Evolutionary conservation across 2,888 invertebrate genomes (phyloP), one percentile per base, ranked within the genome.

Genomic region (Julus scandinavius): DNA sequence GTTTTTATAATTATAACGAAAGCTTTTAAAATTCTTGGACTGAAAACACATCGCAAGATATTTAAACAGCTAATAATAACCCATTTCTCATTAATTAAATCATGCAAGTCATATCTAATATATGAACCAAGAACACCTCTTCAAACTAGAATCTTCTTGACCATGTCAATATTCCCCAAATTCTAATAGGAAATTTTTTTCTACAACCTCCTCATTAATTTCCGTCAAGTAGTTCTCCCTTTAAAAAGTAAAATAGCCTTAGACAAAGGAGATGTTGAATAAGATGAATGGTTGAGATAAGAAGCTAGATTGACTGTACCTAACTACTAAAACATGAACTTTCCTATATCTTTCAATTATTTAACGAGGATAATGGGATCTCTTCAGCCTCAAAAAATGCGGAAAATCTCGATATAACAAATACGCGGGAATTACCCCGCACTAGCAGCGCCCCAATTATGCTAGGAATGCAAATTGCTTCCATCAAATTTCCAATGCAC

Each of bases 401-500:
- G 80, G 80, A 80, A 80, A 80, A 80, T 80, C 80, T 80, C 80
- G 80, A 29, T 80, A 80, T 80, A 29, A 80, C 80, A 80, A 80
- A 80, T 80, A 80, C 40, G 80, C 13, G 38, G 80, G 38, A 20
- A 72, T 72, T n/a, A 20, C 72, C 29, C 20, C 29, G 0, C 29
- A 20, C 29, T 45, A 45, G 45, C 45, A 5, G 29, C n/a, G n/a
- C 49, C 85, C 45, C 85, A 85, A 85, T 85, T 85, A 85, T 85
- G 50, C 85, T 11, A 29, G 45, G 85, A 85, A 85, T 85, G 85
- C 85, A 85, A 85, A 85, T 85, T 45, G 50, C 45, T 85, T 85
- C 50, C 85, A 85, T 49, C 49, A 85, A 50, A 85, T 85, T 85
- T 85, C 85, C 85, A 85, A 85, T 20, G 45, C 85, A 85, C 45